These are phyloP conservation scores for Ceratina japonica DNA, from an alignment of 1,140 invertebrate species.

Conservation along the genomic window DNA sequence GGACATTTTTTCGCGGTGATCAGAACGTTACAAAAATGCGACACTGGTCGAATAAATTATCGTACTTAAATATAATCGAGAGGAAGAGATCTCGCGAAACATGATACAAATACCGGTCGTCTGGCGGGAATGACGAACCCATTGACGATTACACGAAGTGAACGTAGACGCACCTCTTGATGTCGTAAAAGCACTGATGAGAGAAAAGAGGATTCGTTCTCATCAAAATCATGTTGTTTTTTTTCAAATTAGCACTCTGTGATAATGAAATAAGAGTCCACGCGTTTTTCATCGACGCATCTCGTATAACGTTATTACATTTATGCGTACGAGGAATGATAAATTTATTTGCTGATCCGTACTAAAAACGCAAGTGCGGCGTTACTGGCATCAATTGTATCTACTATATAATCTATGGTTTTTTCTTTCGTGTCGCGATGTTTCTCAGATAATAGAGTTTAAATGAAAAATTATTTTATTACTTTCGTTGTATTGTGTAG, in stretches of 20 bases:
- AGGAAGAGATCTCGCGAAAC: constrained; percentile 28
- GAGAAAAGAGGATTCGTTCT: background rate
- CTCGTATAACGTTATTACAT: background rate
- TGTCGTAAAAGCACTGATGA: background rate
- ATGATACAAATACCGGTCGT: constrained; percentile 56
- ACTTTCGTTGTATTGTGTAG: constrained; percentile 45
- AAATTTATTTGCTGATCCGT: background rate
- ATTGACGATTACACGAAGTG: constrained; percentile 4
- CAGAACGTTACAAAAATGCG: constrained; percentile 24
- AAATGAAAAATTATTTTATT: constrained; percentile 56
- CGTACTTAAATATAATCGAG: constrained; percentile 27
- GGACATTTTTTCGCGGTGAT: constrained; percentile 38
- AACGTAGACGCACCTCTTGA: background rate
- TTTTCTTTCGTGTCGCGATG: constrained; percentile 39
- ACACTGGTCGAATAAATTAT: background rate
- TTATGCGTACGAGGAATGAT: background rate
- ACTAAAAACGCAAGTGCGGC: background rate
- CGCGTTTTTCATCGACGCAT: too few relatives aligned
- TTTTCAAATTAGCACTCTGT: background rate
- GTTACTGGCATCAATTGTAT: background rate
- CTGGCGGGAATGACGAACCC: constrained; percentile 49
- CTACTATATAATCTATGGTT: constrained; percentile 39
- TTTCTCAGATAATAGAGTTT: constrained; percentile 54
- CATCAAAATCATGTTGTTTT: background rate
- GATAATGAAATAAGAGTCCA: background rate